Evolutionary conservation across 2,888 invertebrate species (phyloP).

Genomic region (Drosophila demipolita): DNA sequence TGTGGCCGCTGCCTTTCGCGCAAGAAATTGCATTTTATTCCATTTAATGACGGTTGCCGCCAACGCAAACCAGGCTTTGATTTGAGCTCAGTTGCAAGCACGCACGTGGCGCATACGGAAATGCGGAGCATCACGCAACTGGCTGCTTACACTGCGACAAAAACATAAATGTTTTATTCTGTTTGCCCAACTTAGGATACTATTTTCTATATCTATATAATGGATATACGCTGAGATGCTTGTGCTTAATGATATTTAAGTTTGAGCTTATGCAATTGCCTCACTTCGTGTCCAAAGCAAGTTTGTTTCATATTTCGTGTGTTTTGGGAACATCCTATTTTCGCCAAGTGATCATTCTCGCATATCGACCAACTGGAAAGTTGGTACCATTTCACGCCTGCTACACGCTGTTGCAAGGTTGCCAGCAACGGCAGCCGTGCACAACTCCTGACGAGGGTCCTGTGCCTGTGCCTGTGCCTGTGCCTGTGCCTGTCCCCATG

Average conservation of each 20-base stretch:
- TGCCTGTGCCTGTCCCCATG: neutral
- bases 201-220: too few species aligned
- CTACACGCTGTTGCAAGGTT: constrained; percentile 24
- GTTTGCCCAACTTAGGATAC: neutral
- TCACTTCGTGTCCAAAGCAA: neutral
- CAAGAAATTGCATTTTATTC: constrained; percentile 48
- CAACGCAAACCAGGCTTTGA: constrained; percentile 48
- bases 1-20: constrained; percentile 2
- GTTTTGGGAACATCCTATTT: neutral
- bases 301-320: neutral
- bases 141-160: neutral
- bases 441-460: neutral
- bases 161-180: neutral
- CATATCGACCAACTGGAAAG: constrained; percentile 14
- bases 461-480: neutral
- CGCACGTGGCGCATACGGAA: constrained; percentile 34
- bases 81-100: constrained; percentile 61
- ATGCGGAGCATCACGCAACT: constrained; percentile 12
- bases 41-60: constrained; percentile 53
- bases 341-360: constrained; percentile 4
- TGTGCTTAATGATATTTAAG: neutral
- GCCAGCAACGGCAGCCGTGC: neutral
- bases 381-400: constrained; percentile 32
- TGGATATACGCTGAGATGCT: neutral
- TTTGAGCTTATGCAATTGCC: neutral